These are phyloP conservation scores for Blennius ocellaris DNA, from an alignment of 2,113 vertebrate species.

Conservation along the genomic window DNA sequence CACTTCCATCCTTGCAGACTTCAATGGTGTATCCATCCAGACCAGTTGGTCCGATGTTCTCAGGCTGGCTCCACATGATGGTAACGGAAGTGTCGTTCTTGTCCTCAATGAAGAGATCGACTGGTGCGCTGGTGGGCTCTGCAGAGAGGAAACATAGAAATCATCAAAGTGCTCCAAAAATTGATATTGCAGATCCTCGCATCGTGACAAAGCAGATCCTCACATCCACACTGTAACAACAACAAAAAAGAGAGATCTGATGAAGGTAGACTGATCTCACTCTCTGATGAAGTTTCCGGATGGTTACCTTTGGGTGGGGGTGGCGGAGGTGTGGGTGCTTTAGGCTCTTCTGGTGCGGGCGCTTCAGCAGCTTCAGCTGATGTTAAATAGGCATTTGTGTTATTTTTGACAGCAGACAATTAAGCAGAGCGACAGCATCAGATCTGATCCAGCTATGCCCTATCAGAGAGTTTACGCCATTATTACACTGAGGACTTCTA, in stretches of 20 bases:
- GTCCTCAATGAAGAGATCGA: conserved; percentile 87
- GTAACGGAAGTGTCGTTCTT: conserved; percentile 88
- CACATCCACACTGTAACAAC: background rate
- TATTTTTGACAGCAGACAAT: conserved; percentile 38
- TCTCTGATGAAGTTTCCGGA: background rate
- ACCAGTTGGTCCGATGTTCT: conserved; percentile 79
- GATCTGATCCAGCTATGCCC: conserved; percentile 27
- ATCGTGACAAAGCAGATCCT: background rate
- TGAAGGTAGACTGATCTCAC: background rate
- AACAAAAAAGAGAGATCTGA: background rate
- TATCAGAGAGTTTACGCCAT: background rate
- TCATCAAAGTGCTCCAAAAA: background rate
- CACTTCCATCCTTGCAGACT: conserved; percentile 91
- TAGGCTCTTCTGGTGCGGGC: conserved; percentile 76
- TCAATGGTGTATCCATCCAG: conserved; percentile 92
- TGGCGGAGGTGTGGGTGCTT: conserved; percentile 79
- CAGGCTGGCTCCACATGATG: conserved; percentile 91
- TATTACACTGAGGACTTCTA: background rate
- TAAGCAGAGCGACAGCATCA: conserved; percentile 41
- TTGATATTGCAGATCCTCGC: background rate
- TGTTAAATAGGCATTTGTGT: conserved; percentile 67
- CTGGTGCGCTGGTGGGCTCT: conserved; percentile 89
- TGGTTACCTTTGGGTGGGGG: conserved; percentile 80
- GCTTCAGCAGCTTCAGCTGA: conserved; percentile 78
- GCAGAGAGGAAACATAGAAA: background rate